Evolutionary conservation across 2,113 vertebrate species (phyloP).

Genomic region (Hiodon tergisus): DNA sequence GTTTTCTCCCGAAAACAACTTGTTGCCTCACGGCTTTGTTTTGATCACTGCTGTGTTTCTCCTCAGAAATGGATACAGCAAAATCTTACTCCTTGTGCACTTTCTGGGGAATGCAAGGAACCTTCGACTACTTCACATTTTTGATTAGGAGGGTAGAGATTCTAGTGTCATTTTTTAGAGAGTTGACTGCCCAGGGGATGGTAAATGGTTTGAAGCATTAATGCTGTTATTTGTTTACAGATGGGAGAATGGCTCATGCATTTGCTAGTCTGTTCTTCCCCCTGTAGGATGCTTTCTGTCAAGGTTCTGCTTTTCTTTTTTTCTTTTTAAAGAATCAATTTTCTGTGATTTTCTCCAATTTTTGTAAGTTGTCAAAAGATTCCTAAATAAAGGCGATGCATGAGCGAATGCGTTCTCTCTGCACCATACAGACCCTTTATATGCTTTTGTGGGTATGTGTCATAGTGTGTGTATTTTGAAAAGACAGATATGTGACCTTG

Average conservation of each 20-base stretch:
- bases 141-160: neutral
- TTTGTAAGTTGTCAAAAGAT: slow-evolving; percentile 19
- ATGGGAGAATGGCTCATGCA: neutral
- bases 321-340: neutral
- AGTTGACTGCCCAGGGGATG: neutral
- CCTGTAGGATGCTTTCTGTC: neutral
- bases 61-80: neutral
- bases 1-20: neutral
- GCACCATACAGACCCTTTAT: neutral
- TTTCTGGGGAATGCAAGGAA: neutral
- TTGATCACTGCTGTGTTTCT: neutral
- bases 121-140: neutral
- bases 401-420: slow-evolving; percentile 7
- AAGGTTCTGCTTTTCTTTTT: neutral
- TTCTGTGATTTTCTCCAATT: slow-evolving; percentile 11
- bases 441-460: neutral
- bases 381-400: slow-evolving; percentile 18
- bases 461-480: neutral
- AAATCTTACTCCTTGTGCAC: neutral
- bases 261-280: slow-evolving; percentile 11
- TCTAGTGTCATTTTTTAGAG: neutral
- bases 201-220: slow-evolving; percentile 1
- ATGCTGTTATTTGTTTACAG: neutral
- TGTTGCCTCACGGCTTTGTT: slow-evolving; percentile 9
- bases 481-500: neutral